These are phyloP conservation scores for Bruchidius siliquastri DNA, from an alignment of 2,888 invertebrate genomes.

Conservation along the genomic window DNA sequence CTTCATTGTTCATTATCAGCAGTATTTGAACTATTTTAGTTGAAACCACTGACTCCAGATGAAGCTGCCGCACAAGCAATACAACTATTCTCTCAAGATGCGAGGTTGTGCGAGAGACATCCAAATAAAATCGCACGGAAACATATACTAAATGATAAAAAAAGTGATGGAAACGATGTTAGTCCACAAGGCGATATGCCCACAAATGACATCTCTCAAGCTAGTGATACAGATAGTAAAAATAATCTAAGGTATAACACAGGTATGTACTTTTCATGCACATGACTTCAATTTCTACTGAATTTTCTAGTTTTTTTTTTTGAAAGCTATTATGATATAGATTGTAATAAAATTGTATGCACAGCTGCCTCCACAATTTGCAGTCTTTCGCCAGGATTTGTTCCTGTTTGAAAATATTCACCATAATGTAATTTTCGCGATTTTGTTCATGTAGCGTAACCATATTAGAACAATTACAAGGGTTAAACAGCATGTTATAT, in stretches of 20 bases:
- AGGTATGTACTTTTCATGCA: not conserved
- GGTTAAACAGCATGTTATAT: too few relatives aligned
- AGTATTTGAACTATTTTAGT: constrained; percentile 43
- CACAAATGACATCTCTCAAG: constrained; percentile 34
- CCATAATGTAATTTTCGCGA: too few relatives aligned
- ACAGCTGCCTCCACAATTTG: too few relatives aligned
- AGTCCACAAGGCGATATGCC: constrained; percentile 13
- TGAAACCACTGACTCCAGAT: constrained; percentile 73
- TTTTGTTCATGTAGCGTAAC: too few relatives aligned
- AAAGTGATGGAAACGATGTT: constrained; percentile 14
- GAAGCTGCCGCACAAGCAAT: constrained; percentile 88
- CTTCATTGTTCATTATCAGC: too few relatives aligned
- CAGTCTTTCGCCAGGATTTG: too few relatives aligned
- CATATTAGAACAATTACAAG: too few relatives aligned
- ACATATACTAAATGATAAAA: constrained; percentile 26
- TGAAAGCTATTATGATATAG: too few relatives aligned
- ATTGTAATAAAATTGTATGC: too few relatives aligned
- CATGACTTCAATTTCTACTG: too few relatives aligned
- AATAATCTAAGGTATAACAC: constrained; percentile 19
- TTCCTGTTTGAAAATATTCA: too few relatives aligned
- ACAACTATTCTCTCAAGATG: constrained; percentile 79
- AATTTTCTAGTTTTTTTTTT: too few relatives aligned
- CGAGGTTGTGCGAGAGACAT: constrained; percentile 74
- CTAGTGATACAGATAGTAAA: constrained; percentile 32
- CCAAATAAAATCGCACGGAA: constrained; percentile 70